Base-by-base conservation (phyloP, 2,888 invertebrate genomes). In the Ariolimax columbianus region DNA sequence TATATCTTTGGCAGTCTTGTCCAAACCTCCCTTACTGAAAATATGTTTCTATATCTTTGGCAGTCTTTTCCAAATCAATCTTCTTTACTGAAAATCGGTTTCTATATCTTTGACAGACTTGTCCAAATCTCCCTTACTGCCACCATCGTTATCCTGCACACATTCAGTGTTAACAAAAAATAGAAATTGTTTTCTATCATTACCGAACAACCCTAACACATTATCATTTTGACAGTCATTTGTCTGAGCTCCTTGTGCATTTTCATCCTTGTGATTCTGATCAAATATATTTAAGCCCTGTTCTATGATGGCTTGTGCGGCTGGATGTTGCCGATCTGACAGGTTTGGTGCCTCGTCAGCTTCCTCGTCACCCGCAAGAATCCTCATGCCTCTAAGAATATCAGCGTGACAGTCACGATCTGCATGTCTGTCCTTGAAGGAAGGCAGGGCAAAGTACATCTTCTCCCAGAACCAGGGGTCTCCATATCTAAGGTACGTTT, bases 391-490 rank as follows among this genome's bases (percentile, higher is more conserved):
- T 30, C 30, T 9, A 17, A 79, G 33, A n/a, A 75, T 38, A n/a
- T 83, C 75, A 7, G 19, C n/a, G n/a, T 59, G 40, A 9, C 47
- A 30, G 1, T 68, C 30, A 3, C 26, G 19, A 4, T 63, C 17
- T 17, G 23, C 38, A 33, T 19, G 23, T 38, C 78, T 78, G 55
- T 55, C 19, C 26, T 77, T 55, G 17, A 86, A 59, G 70, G 89
- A 87, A n/a, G 97, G 97, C 91, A 97, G 95, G 87, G 97, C 97
- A 94, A 97, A 98, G 92, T 97, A 96, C 87, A 98, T 95, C 91
- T 98, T 96, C 94, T 98, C 97, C 98, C 98, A 98, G 95, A 98
- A 98, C 94, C 97, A 96, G 91, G 97, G 97, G 94, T 98, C 98
- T 90, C 97, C 97, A 96, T 97, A 97, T 89, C 96, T 95, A 88